phyloP scores from a whole-genome alignment of 2,888 invertebrate genomes.

The Caenorhabditis sp. region DNA sequence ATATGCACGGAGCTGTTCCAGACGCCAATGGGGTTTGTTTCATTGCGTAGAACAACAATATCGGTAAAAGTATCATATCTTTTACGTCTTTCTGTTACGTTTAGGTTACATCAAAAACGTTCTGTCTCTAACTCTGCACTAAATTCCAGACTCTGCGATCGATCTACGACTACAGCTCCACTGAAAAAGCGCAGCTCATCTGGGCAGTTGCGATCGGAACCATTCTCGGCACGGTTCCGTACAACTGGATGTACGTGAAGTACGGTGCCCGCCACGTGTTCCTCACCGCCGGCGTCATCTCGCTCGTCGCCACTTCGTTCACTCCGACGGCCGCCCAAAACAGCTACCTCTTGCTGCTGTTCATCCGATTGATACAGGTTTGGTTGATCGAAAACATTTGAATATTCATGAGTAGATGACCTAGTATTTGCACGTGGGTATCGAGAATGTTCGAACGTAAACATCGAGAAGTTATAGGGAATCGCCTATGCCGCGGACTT shows the following conservation, averaged over 20 bases:
- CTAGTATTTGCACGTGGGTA: too few species aligned
- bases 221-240: slow-evolving; percentile 46
- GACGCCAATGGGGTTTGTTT: slow-evolving; percentile 34
- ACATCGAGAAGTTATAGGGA: slow-evolving; percentile 27
- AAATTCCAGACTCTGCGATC: slow-evolving; percentile 44
- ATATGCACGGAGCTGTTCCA: slow-evolving; percentile 25
- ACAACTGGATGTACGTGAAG: slow-evolving; percentile 46
- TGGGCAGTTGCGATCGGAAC: slow-evolving; percentile 55
- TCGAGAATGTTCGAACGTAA: too few species aligned
- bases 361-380: slow-evolving; percentile 32
- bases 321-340: slow-evolving; percentile 38
- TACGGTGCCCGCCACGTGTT: slow-evolving; percentile 47
- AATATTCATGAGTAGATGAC: slow-evolving; percentile 60
- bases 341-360: slow-evolving; percentile 25
- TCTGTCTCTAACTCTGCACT: not conserved
- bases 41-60: too few species aligned
- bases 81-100: too few species aligned
- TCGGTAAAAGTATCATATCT: too few species aligned
- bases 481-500: slow-evolving; percentile 55
- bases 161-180: slow-evolving; percentile 38
- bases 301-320: slow-evolving; percentile 33
- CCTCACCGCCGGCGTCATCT: slow-evolving; percentile 37
- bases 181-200: slow-evolving; percentile 36
- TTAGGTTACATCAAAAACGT: too few species aligned
- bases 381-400: not conserved